A percentile compares a stretch with the other conserved stretches of the same genome.
phyloP scores from a whole-genome alignment of 1,140 invertebrate genomes.

The Trissolcus basalis region DNA sequence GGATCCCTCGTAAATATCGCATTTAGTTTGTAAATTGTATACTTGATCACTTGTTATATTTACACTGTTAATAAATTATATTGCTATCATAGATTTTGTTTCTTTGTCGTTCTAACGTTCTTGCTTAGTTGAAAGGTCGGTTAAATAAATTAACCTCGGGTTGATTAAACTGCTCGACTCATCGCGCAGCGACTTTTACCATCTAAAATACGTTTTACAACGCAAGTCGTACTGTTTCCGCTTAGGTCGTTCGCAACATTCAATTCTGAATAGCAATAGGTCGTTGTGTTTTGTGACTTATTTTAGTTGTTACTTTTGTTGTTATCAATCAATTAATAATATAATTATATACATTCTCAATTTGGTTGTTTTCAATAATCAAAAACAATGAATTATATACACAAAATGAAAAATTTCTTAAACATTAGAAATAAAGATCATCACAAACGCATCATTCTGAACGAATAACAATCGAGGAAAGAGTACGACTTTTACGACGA shows the following conservation, averaged over 20 bases:
- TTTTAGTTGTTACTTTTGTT: no score
- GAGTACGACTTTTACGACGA: slow-evolving; percentile 23
- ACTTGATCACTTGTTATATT: slow-evolving; percentile 11
- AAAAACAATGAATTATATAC: no score
- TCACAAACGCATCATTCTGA: no score
- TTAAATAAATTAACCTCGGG: slow-evolving; percentile 14
- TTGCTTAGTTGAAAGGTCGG: slow-evolving; percentile 12
- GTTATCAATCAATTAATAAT: no score
- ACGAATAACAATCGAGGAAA: slow-evolving; percentile 3
- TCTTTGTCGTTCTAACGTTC: slow-evolving; percentile 11
- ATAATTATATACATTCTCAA: no score
- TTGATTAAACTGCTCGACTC: slow-evolving; percentile 24
- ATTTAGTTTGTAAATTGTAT: no score
- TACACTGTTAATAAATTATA: slow-evolving; percentile 47
- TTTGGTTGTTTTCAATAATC: no score
- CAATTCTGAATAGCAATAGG: neutral
- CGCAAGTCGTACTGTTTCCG: slow-evolving; percentile 34
- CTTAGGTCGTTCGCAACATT: neutral
- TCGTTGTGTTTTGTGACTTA: neutral
- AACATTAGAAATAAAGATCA: no score
- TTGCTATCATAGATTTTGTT: slow-evolving; percentile 28
- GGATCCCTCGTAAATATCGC: neutral
- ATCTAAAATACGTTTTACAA: slow-evolving; percentile 15
- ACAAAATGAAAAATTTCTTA: no score
- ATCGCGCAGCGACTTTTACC: slow-evolving; percentile 23